Evolutionary conservation across 2,888 invertebrate genomes (phyloP), one percentile per base, ranked within the genome.

Genomic region (Nysson spinosus): DNA sequence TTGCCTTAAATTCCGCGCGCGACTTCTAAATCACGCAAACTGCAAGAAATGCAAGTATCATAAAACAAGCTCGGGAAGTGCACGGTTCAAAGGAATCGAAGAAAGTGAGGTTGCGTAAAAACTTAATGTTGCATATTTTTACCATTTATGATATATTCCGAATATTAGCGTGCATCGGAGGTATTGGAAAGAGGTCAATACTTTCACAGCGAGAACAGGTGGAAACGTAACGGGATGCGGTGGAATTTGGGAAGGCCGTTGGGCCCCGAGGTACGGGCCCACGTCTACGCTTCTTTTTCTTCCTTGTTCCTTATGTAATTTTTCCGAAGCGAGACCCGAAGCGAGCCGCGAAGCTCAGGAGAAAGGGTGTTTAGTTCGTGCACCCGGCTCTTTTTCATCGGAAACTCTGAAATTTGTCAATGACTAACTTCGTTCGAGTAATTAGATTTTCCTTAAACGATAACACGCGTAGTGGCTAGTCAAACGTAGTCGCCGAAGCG

Each of bases 211-310:
- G 7, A 17, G 46, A 16, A 60, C 69, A 70, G 69, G 69, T 72
- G 67, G 67, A 70, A 64, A 54, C 44, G 26, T 74, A 75, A 75
- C 75, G 75, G 75, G 63, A 75, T 60, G 69, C 52, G 56, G 37
- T 64, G 75, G 75, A 75, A 75, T 74, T 75, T 75, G 74, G 74
- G 74, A 75, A 75, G 75, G 72, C 57, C 66, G 55, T n/a, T n/a
- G 30, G 22, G 55, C 46, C 58, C 4, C n/a, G n/a, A 65, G 58
- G 46, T 65, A 55, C 54, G 40, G 11, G 28, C 24, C 30, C 4
- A n/a, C 17, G 9, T 28, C 7, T 20, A 32, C 11, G 17, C 22
- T 37, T 40, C 6, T 22, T 11, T 40, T 11, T 19, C n/a, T 17
- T 22, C 4, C 12, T 9, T 14, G n/a, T 14, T 14, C 24, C 56